Conservation (phyloP, 2,888 invertebrate genomes). For the Rhodophaea formosa region DNA sequence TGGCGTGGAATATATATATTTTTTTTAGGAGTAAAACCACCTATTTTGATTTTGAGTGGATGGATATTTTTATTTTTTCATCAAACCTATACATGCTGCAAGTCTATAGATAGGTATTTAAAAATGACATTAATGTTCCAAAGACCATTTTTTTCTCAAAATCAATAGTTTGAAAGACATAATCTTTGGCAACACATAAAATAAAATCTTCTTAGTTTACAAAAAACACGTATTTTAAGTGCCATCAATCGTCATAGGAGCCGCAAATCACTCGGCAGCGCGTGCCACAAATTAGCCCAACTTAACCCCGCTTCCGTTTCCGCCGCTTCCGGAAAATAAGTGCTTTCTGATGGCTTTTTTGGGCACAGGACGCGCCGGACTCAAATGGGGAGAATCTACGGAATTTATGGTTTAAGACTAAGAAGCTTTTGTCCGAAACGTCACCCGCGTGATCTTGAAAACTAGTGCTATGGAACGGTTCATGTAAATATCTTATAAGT, state of each 20-base stretch:
- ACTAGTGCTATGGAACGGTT: not conserved
- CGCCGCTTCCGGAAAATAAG: conserved; percentile 1
- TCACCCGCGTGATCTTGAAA: not conserved
- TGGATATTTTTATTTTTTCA: too few species aligned
- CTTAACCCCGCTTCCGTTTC: conserved; percentile 32
- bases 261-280: not conserved
- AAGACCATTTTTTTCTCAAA: too few species aligned
- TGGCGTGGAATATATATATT: too few species aligned
- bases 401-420: too few species aligned
- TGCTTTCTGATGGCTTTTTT: conserved; percentile 3
- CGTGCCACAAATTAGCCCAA: conserved; percentile 34
- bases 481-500: not conserved
- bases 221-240: not conserved
- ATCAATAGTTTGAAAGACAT: too few species aligned
- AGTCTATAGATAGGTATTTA: too few species aligned
- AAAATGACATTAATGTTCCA: too few species aligned
- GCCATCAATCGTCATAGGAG: not conserved
- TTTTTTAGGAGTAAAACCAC: too few species aligned
- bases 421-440: not conserved
- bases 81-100: too few species aligned
- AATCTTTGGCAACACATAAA: too few species aligned
- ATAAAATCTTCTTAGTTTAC: too few species aligned
- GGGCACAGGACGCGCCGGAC: conserved; percentile 1
- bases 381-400: not conserved
- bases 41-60: too few species aligned